phyloP scores from a whole-genome alignment of 2,113 vertebrate genomes.

The Caranx ignobilis region DNA sequence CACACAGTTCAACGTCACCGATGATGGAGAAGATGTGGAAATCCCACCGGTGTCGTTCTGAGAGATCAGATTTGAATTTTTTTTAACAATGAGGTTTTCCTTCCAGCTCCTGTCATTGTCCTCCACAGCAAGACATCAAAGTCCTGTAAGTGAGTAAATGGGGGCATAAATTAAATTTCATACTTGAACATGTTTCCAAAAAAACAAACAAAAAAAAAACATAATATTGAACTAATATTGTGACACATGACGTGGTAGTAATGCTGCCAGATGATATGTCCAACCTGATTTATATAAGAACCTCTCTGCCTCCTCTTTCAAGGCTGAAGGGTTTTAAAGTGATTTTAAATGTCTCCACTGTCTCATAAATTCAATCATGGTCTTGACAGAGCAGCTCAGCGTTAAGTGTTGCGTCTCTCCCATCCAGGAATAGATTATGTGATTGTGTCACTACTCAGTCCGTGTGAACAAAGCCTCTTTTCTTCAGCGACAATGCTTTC shows the following conservation, averaged over 20 bases:
- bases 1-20: neutral
- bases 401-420: conserved; percentile 23
- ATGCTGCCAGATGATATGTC: too few relatives aligned
- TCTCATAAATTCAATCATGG: conserved; percentile 1
- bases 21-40: neutral
- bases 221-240: neutral
- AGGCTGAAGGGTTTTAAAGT: neutral
- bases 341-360: neutral
- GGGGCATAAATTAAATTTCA: too few relatives aligned
- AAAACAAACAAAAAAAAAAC: too few relatives aligned
- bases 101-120: neutral
- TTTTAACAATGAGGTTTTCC: neutral
- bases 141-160: neutral
- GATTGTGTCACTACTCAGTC: conserved; percentile 60
- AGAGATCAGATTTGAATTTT: neutral
- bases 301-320: neutral
- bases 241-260: neutral
- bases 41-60: neutral
- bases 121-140: neutral
- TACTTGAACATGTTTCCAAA: neutral
- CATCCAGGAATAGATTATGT: conserved; percentile 43
- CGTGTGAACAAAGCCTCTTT: conserved; percentile 69
- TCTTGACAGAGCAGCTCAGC: neutral
- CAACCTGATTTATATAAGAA: neutral
- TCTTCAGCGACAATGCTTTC: conserved; percentile 45